Percentiles rank a stretch among this genome's conserved stretches.
These are phyloP conservation scores for Taurulus bubalis DNA, from an alignment of 2,113 vertebrate species.

Conservation along the genomic window DNA sequence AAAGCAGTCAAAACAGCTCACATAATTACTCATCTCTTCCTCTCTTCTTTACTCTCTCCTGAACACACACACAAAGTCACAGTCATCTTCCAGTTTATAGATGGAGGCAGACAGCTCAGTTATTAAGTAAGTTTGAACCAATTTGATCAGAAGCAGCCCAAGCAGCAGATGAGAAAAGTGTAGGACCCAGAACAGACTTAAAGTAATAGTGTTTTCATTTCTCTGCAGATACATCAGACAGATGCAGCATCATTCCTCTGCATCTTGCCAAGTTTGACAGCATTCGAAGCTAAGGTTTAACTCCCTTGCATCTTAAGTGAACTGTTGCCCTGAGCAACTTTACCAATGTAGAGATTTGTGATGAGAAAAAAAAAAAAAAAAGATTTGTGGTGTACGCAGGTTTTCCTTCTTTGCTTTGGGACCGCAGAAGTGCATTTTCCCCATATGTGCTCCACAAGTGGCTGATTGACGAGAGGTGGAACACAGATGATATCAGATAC, in stretches of 20 bases:
- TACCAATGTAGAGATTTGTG: conserved; percentile 73
- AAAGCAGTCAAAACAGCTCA: background rate
- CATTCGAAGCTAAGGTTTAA: conserved; percentile 77
- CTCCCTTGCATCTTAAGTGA: conserved; percentile 75
- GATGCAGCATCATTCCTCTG: conserved; percentile 82
- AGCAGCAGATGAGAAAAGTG: conserved; percentile 44
- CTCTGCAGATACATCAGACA: conserved; percentile 86
- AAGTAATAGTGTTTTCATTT: conserved; percentile 83
- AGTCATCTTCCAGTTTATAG: conserved; percentile 40
- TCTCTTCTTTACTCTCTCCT: conserved; percentile 6
- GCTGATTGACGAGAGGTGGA: conserved; percentile 65
- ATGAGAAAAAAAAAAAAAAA: conserved; percentile 63
- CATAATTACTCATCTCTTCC: conserved; percentile 3
- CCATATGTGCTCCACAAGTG: conserved; percentile 51
- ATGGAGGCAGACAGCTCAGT: conserved; percentile 40
- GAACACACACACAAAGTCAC: conserved; percentile 31
- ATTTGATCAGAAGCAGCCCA: conserved; percentile 43
- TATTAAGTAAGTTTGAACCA: conserved; percentile 54
- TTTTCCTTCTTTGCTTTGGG: conserved; percentile 60
- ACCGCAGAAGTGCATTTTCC: conserved; percentile 61
- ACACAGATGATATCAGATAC: conserved; percentile 55
- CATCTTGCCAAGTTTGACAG: conserved; percentile 84
- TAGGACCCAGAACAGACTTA: conserved; percentile 40
- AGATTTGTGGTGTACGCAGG: conserved; percentile 64
- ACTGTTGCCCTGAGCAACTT: conserved; percentile 73